Base-by-base conservation (phyloP, 2,113 vertebrate species). In the Heterotis niloticus region DNA sequence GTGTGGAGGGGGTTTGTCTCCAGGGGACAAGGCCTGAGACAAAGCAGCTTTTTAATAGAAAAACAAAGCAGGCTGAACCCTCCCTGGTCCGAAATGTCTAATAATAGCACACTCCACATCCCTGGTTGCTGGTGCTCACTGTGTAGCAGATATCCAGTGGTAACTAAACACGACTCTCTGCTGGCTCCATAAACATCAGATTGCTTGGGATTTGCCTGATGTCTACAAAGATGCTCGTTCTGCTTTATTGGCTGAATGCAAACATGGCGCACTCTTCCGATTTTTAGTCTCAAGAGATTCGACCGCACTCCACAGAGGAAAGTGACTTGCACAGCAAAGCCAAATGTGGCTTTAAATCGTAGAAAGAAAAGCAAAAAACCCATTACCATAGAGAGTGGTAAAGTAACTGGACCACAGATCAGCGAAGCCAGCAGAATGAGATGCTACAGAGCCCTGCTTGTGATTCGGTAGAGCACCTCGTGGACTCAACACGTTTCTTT, bases 31-130 rank as follows among this genome's bases (percentile, higher is more conserved):
- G 34, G 66, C 54, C 29, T 64, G 10, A 64, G 54, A 59, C 44
- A 57, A 24, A 67, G 51, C 10, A 64, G 3, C 17, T 20, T n/a
- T 69, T 23, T 68, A 4, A 29, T 26, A 13, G 64, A 1, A 24
- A 13, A 24, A n/a, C 23, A 68, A 7, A 57, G 24, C 52, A 20
- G 76, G 16, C 64, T 64, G 60, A 18, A 68, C 44, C 34, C 20
- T 76, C 79, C 64, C 75, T 51, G 44, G 51, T 54, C 12, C 54
- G 52, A 65, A 51, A 52, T 34, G 26, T 62, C 66, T 80, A 76
- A 76, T 71, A 76, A 80, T 80, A 80, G 67, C 59, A 76, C 66
- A 78, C 0, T 16, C 10, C 23, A 52, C 64, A 51, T 18, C 28
- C 44, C 52, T 24, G 24, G 10, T 60, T 34, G 51, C 24, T 64